Conservation (phyloP, 2,797 vertebrate genomes). For the Tenualosa ilisha region DNA sequence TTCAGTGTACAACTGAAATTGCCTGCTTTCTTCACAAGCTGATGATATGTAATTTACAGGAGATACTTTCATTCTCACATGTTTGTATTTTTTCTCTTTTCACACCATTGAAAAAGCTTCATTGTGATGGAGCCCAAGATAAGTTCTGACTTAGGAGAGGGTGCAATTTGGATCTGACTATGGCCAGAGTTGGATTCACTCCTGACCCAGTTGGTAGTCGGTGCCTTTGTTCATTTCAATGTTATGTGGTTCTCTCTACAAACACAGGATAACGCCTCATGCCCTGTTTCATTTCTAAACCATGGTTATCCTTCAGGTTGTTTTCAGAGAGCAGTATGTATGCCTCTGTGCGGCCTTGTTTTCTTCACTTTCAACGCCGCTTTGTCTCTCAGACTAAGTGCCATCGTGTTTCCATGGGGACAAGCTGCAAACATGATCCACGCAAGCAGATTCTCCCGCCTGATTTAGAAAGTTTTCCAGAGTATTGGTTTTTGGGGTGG, state of each 20-base stretch:
- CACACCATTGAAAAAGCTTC: neutral
- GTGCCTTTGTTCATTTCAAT: neutral
- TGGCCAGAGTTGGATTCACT: neutral
- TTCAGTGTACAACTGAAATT: neutral
- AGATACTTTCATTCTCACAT: neutral
- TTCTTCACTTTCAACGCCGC: neutral
- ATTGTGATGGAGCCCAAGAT: neutral
- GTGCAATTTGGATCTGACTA: neutral
- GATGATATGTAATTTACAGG: neutral
- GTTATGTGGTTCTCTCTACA: neutral
- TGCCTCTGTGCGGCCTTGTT: neutral
- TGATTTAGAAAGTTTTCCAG: neutral
- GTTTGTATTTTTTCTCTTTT: neutral
- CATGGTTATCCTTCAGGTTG: neutral
- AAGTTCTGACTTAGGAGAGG: neutral
- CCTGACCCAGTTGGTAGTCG: neutral
- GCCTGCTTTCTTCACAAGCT: neutral
- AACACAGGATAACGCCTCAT: neutral
- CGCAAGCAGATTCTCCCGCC: neutral
- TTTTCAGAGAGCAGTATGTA: neutral
- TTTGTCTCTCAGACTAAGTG: neutral
- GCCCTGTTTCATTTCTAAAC: neutral
- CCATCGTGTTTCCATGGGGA: neutral
- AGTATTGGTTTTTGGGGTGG: neutral
- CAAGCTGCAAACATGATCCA: neutral